These are phyloP conservation scores for Erethizon dorsatum DNA, from an alignment of 2,797 vertebrate genomes.

Conservation along the genomic window DNA sequence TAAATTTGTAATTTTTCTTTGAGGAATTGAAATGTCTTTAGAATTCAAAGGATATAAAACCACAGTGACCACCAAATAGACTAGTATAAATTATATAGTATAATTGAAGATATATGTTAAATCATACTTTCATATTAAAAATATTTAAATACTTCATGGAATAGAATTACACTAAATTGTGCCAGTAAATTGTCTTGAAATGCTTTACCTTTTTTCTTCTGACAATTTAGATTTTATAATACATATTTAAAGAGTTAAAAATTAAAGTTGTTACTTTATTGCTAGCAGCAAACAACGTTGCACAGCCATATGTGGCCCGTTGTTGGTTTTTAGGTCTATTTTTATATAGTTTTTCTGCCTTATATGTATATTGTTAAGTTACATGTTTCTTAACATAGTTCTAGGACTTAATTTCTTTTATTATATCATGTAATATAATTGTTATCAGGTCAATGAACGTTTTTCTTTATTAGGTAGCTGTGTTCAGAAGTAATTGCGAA, in stretches of 20 bases:
- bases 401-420: slow-evolving; percentile 31
- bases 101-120: slow-evolving; percentile 54
- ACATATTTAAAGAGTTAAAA: slow-evolving; percentile 37
- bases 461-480: slow-evolving; percentile 46
- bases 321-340: slow-evolving; percentile 30
- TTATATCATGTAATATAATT: slow-evolving; percentile 17
- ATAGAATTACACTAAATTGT: slow-evolving; percentile 44
- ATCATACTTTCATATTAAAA: slow-evolving; percentile 27
- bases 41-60: slow-evolving; percentile 58
- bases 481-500: slow-evolving; percentile 68
- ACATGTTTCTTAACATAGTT: slow-evolving; percentile 41
- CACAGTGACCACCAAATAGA: background rate
- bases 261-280: slow-evolving; percentile 50
- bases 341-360: background rate
- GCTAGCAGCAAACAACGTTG: background rate
- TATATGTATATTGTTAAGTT: slow-evolving; percentile 58
- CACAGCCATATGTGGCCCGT: background rate
- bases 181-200: slow-evolving; percentile 48
- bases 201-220: slow-evolving; percentile 35
- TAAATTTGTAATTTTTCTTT: slow-evolving; percentile 82
- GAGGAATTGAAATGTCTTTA: slow-evolving; percentile 73
- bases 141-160: slow-evolving; percentile 50
- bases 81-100: background rate
- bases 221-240: slow-evolving; percentile 51
- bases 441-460: background rate